Evolutionary conservation across 2,113 vertebrate genomes (phyloP).

Genomic region (Oxyura jamaicensis): DNA sequence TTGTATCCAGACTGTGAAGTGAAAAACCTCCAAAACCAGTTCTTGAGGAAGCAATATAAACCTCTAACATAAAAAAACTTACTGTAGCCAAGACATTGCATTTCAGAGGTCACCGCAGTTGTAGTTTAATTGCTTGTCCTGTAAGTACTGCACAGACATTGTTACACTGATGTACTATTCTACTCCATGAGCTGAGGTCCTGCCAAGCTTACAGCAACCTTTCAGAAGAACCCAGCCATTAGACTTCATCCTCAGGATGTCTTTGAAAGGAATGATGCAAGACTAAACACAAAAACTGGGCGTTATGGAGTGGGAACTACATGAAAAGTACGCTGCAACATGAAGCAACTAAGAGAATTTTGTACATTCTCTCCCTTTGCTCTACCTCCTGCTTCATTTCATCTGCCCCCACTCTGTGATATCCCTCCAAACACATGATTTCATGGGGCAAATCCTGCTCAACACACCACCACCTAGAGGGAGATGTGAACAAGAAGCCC

Average conservation of each 20-base stretch:
- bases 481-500: background rate
- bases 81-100: background rate
- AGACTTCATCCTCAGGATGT: background rate
- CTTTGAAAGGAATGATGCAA: slow-evolving; percentile 30
- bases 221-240: background rate
- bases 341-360: background rate
- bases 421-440: background rate
- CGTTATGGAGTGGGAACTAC: background rate
- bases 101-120: slow-evolving; percentile 30
- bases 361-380: background rate
- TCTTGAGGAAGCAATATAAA: slow-evolving; percentile 47
- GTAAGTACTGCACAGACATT: background rate
- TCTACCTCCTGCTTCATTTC: background rate
- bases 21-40: slow-evolving; percentile 4
- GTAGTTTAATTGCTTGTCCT: slow-evolving; percentile 37
- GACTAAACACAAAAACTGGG: background rate
- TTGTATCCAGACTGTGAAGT: slow-evolving; percentile 7
- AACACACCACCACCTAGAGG: background rate
- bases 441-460: background rate
- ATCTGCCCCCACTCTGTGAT: background rate
- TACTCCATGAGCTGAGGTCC: background rate
- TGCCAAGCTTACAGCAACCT: slow-evolving; percentile 10
- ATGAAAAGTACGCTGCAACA: background rate
- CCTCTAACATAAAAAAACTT: slow-evolving; percentile 26
- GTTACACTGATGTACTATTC: background rate